A percentile compares a stretch with the other conserved stretches of the same genome.
These are phyloP conservation scores for Mystacornis crossleyi DNA, from an alignment of 2,113 vertebrate genomes.

Conservation along the genomic window DNA sequence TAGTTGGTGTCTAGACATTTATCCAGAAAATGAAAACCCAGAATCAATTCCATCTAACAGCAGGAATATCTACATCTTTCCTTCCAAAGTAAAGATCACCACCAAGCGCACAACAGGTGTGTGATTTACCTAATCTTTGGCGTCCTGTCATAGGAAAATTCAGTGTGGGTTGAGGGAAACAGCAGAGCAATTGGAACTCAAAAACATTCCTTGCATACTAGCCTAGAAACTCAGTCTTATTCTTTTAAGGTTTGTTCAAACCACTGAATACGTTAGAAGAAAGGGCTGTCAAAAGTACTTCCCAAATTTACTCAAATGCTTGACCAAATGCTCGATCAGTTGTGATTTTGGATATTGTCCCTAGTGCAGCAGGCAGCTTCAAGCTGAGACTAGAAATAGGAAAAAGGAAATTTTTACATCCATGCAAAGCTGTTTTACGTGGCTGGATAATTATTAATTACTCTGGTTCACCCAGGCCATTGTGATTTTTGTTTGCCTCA, in stretches of 20 bases:
- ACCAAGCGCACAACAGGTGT: accelerated
- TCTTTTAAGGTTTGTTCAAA: not conserved
- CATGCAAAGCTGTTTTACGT: not conserved
- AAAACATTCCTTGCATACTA: not conserved
- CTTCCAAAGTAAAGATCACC: not conserved
- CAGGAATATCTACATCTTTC: not conserved
- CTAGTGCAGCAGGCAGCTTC: not conserved
- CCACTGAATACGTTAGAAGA: not conserved
- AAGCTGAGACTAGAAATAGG: not conserved
- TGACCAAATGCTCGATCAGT: accelerated
- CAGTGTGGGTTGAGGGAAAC: not conserved
- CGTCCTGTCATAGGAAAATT: not conserved
- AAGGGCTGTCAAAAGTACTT: not conserved
- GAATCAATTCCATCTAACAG: not conserved
- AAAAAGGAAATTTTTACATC: not conserved
- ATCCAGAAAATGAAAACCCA: not conserved
- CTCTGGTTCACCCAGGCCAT: not conserved
- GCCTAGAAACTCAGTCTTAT: not conserved
- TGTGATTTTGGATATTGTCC: not conserved
- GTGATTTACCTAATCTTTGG: not conserved
- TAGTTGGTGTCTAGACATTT: not conserved
- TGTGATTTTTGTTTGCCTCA: not conserved
- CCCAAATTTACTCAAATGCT: not conserved
- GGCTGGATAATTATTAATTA: not conserved
- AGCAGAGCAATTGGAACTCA: not conserved